These are phyloP conservation scores for Oryzias dopingdopingensis DNA, from an alignment of 2,797 vertebrate species.

Conservation along the genomic window DNA sequence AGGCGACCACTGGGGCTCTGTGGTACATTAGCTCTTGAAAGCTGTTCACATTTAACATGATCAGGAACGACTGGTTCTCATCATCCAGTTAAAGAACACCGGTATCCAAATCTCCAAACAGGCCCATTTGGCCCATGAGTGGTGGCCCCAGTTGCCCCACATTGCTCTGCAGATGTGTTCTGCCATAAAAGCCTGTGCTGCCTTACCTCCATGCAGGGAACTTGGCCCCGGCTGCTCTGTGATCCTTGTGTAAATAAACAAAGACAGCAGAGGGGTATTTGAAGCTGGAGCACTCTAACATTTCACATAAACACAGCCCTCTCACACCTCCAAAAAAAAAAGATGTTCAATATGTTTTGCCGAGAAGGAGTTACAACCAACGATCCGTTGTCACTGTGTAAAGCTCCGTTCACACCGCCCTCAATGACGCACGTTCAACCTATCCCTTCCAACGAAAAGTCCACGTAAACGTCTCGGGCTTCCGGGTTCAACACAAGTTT, in stretches of 20 bases:
- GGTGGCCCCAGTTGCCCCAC: constrained; percentile 65
- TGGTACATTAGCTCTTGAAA: constrained; percentile 56
- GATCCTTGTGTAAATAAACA: constrained; percentile 75
- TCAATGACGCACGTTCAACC: too few relatives aligned
- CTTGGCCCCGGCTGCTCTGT: constrained; percentile 58
- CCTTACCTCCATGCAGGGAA: constrained; percentile 69
- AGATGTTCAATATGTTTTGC: constrained; percentile 32
- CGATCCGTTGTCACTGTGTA: constrained; percentile 3
- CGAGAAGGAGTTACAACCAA: constrained; percentile 12
- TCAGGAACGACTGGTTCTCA: constrained; percentile 72
- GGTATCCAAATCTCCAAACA: constrained; percentile 65
- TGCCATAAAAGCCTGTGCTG: constrained; percentile 64
- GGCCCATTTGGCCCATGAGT: constrained; percentile 67
- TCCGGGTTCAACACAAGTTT: too few relatives aligned
- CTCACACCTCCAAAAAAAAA: constrained; percentile 62
- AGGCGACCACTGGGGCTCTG: constrained; percentile 52
- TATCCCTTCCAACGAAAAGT: too few relatives aligned
- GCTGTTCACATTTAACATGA: constrained; percentile 55
- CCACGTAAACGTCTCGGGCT: too few relatives aligned
- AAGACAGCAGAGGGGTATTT: constrained; percentile 64
- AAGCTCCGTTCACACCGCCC: too few relatives aligned
- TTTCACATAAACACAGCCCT: constrained; percentile 64
- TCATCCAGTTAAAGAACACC: constrained; percentile 65
- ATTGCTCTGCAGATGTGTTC: constrained; percentile 69
- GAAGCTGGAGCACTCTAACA: constrained; percentile 63